These are phyloP conservation scores for Linepithema humile DNA, from an alignment of 1,140 invertebrate genomes.

Conservation along the genomic window DNA sequence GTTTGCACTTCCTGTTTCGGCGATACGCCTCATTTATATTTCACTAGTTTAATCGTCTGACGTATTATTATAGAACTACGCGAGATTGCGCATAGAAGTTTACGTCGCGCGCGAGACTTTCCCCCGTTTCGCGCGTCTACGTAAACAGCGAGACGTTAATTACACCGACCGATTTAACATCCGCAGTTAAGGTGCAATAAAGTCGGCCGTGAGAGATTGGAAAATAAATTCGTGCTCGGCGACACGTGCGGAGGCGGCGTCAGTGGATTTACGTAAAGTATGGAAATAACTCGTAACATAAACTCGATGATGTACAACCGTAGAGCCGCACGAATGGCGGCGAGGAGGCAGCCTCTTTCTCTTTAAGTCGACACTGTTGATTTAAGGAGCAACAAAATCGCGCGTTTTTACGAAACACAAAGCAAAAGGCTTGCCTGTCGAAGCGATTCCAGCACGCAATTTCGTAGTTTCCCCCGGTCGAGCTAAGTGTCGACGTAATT, in stretches of 20 bases:
- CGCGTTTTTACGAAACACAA: conserved; percentile 34
- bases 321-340: conserved; percentile 5
- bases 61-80: conserved; percentile 17
- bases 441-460: conserved; percentile 13
- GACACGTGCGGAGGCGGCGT: conserved; percentile 59
- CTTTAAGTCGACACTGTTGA: conserved; percentile 37
- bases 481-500: conserved; percentile 16
- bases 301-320: conserved; percentile 59
- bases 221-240: conserved; percentile 63
- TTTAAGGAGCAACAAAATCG: conserved; percentile 34
- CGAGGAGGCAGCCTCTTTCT: conserved; percentile 1
- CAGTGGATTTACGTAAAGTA: conserved; percentile 62
- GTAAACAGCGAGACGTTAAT: conserved; percentile 34
- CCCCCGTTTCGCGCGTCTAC: conserved; percentile 3
- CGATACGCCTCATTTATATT: neutral
- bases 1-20: conserved; percentile 3
- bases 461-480: neutral
- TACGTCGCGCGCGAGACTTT: conserved; percentile 18
- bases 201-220: conserved; percentile 43
- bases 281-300: conserved; percentile 66
- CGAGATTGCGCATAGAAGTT: conserved; percentile 30
- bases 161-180: conserved; percentile 55
- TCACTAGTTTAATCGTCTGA: neutral
- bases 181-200: conserved; percentile 44
- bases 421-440: conserved; percentile 27